Percentiles rank a stretch among this genome's conserved stretches.
phyloP scores from a whole-genome alignment of 2,113 vertebrate genomes.

The Ptilonorhynchus violaceus region DNA sequence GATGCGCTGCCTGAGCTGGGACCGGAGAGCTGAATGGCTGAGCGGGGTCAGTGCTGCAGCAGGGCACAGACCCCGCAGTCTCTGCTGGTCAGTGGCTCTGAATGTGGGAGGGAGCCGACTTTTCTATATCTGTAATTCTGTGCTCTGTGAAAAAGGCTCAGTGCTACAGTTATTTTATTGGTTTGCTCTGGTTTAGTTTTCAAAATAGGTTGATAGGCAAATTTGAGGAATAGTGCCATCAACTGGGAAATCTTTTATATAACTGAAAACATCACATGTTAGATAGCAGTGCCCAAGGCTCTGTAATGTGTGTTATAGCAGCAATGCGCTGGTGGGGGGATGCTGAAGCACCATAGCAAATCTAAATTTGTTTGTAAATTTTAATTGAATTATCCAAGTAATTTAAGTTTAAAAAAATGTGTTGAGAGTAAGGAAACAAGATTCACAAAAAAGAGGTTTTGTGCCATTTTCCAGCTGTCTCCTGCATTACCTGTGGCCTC shows the following conservation, averaged over 20 bases:
- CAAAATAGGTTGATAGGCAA: background rate
- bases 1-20: background rate
- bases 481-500: background rate
- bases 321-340: background rate
- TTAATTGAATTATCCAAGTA: background rate
- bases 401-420: background rate
- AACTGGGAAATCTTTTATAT: background rate
- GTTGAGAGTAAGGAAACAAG: background rate
- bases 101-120: background rate
- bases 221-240: background rate
- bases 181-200: background rate
- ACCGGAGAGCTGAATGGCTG: background rate
- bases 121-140: background rate
- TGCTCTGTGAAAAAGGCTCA: background rate
- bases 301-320: background rate
- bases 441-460: background rate
- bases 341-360: background rate
- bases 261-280: background rate
- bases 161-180: background rate
- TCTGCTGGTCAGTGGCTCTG: background rate
- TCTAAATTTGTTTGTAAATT: background rate
- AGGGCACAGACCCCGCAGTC: fast-evolving
- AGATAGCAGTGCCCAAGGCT: background rate
- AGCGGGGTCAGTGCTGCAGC: background rate
- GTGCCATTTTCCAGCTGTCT: background rate